A percentile compares a stretch with the other conserved stretches of the same genome.
phyloP scores from a whole-genome alignment of 1,140 invertebrate genomes.

The Harpegnathos saltator region DNA sequence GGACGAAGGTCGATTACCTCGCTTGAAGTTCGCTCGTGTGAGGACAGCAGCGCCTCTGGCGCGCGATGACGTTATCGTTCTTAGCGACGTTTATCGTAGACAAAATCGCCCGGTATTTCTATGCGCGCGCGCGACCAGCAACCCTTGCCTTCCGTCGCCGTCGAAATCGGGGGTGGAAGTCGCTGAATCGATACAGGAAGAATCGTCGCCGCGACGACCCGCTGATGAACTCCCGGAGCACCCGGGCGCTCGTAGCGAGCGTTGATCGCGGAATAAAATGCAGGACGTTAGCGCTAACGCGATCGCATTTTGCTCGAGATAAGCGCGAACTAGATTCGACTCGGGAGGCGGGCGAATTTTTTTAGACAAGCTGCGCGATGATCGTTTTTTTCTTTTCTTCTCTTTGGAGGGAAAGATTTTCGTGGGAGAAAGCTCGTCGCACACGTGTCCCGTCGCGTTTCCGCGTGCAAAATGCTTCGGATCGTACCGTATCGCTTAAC shows the following conservation, averaged over 20 bases:
- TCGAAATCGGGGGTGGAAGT: background rate
- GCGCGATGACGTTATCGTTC: constrained; percentile 70
- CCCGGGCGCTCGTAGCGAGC: background rate
- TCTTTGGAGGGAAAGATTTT: too few relatives aligned
- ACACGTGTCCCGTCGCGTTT: too few relatives aligned
- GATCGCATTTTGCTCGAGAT: background rate
- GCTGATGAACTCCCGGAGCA: background rate
- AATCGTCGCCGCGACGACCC: background rate
- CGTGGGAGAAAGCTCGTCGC: too few relatives aligned
- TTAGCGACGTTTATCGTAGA: constrained; percentile 39
- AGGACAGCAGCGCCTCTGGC: constrained; percentile 41
- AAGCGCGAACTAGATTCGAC: background rate
- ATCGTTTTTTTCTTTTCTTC: background rate
- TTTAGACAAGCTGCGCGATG: background rate
- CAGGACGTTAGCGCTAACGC: background rate
- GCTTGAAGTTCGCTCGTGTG: constrained; percentile 65
- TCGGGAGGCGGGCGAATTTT: background rate
- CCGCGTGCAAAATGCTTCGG: too few relatives aligned
- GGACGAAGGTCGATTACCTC: constrained; percentile 66
- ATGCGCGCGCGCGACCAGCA: background rate
- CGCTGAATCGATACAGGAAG: background rate
- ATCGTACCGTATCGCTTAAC: too few relatives aligned
- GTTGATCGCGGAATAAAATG: background rate
- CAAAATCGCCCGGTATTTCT: constrained; percentile 20
- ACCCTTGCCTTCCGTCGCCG: background rate